Evolutionary conservation across 1,140 invertebrate genomes (phyloP), one percentile per base, ranked within the genome.

Genomic region (Micrasema longulum): DNA sequence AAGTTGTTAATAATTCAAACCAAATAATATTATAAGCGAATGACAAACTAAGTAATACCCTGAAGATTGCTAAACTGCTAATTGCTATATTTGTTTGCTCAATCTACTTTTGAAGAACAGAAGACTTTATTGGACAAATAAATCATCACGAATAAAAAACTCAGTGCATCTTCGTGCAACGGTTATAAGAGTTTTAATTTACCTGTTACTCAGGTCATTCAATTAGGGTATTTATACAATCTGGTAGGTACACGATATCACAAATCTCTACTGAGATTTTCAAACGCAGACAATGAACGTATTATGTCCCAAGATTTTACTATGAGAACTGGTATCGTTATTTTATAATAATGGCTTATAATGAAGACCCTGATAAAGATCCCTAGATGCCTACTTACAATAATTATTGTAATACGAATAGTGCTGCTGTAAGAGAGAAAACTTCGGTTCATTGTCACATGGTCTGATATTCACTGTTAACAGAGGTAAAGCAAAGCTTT

Each of bases 391-490:
- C n/a, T 35, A 36, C 53, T 57, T 57, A 57, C 14, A 36, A 57
- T 57, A 36, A 57, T 57, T 57, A 57, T 57, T 57, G 53, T 57
- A 57, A 57, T 57, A 57, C 53, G 36, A 57, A 57, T 57, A 57
- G 18, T 38, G 53, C 53, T 36, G 53, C 26, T 1, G 31, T 38
- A 35, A 14, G 53, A 57, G 26, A 57, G 14, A 31, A 31, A 35
- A 57, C 12, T 35, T 16, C 22, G 7, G 52, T 23, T n/a, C 53
- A 57, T 57, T 57, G 53, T 57, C 53, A 57, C 53, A 57, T 18
- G 31, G 31, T 5, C 53, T 57, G n/a, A 31, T 18, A 20, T 3
- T 45, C 43, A 45, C 43, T 45, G 1, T 16, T n/a, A n/a, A n/a
- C n/a, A n/a, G n/a, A n/a, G n/a, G n/a, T n/a, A n/a, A n/a, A n/a